Base-by-base conservation (phyloP, 35 echinoderm and acorn worm species). In the Antedon bifida region DNA sequence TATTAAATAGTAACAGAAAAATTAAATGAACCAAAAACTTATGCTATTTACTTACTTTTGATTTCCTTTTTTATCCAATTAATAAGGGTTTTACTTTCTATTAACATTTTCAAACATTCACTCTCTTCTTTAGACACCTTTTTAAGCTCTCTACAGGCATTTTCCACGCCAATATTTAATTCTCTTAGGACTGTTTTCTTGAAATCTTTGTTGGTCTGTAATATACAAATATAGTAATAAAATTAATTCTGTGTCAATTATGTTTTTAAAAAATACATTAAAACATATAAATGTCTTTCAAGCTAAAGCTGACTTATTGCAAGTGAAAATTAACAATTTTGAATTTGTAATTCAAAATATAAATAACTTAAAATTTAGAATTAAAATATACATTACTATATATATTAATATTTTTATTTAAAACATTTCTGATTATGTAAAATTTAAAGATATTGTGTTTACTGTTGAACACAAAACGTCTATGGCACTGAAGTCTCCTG, bases 11-110 rank as follows among this genome's bases (percentile, higher is more conserved):
- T 44, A 45, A 45, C 81, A 42, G 35, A 46, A n/a, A n/a, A n/a
- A n/a, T n/a, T n/a, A n/a, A n/a, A n/a, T n/a, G n/a, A n/a, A n/a
- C n/a, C n/a, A n/a, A n/a, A n/a, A n/a, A n/a, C n/a, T n/a, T n/a
- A n/a, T n/a, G n/a, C n/a, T n/a, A n/a, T n/a, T n/a, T 23, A 29
- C 81, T 45, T 74, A 84, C 82, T 46, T 74, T 73, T 84, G 82
- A 84, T 84, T 74, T 84, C 82, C 5, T 16, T 84, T 51, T 34
- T 46, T 23, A 84, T n/a, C 82, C 82, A 84, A 0, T 14, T 30
- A 8, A 84, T 51, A 3, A 84, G 82, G 8, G 19, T 31, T 23
- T 74, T 56, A 33, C 82, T 74, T 34, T 84, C 26, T 2, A 73
- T 29, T 33, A 84, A 33, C 0, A 32, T 46, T 51, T 74, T 42